Evolutionary conservation across 2,797 vertebrate species (phyloP).

Genomic region (Anniella stebbinsi): DNA sequence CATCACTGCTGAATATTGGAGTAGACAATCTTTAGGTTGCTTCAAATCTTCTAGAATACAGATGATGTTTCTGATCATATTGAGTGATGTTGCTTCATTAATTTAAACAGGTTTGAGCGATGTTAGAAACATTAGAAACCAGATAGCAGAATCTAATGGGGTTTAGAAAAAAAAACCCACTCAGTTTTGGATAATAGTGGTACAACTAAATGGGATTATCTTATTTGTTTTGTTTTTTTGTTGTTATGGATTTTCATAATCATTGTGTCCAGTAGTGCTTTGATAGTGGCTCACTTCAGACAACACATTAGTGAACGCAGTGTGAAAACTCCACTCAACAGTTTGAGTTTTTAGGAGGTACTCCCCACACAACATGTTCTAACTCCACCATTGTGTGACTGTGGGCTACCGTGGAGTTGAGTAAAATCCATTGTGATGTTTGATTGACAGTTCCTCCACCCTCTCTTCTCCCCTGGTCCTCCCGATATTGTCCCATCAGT

Average conservation of each 20-base stretch:
- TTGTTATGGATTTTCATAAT: background rate
- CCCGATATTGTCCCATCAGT: no score
- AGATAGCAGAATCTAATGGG: background rate
- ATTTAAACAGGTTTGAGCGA: background rate
- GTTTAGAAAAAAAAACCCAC: background rate
- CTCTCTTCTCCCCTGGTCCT: no score
- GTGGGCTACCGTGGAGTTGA: no score
- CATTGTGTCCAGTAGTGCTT: background rate
- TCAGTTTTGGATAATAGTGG: background rate
- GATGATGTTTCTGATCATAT: background rate
- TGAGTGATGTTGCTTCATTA: background rate
- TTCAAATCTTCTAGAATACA: background rate
- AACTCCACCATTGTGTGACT: no score
- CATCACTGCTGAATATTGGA: background rate
- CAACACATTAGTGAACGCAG: no score
- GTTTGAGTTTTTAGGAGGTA: no score
- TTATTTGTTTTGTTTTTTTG: no score
- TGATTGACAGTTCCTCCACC: no score
- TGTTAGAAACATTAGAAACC: background rate
- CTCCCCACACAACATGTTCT: no score
- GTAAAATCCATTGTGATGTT: no score
- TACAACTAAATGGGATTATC: background rate
- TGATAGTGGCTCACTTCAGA: no score
- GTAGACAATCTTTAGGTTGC: background rate
- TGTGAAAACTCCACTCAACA: no score